Evolutionary conservation across 37 sponge, comb jelly and placozoan species (phyloP), one percentile per base, ranked within the genome.

Genomic region (Diacarnus erythraeanus): DNA sequence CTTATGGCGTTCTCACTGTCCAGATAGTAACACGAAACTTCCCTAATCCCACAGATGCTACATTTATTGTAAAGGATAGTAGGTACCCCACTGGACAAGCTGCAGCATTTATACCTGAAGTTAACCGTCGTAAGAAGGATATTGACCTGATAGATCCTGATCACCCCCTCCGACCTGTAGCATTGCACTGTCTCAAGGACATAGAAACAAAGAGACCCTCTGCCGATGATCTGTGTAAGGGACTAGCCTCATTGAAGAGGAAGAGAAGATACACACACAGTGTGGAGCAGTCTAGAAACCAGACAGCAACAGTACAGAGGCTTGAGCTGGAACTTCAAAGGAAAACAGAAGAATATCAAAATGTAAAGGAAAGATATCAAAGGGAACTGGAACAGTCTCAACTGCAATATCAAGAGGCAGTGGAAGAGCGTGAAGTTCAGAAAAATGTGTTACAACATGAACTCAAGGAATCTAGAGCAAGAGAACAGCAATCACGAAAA

Each of bases 11-110:
- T 1, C 54, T 86, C 22, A 12, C 42, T 17, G 3, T 86, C 27
- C 86, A 86, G 26, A 79, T 86, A 5, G 29, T 86, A 27, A 79
- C 86, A 0, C 27, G 80, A 18, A 69, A 31, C 21, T 72, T 63
- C 60, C 86, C 86, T 23, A 36, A 72, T 33, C 86, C 86, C 20
- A 25, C 6, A 61, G 64, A 61, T 15, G 51, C 51, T 47, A 12
- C 10, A 47, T 6, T 6, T 15, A 15, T 15, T 47, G 51, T 47
- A 15, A 12, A 47, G 12, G n/a, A 38, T 27, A 9, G 8, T 9
- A 56, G 27, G 22, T 34, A 29, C 2, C 57, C 33, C 6, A 54
- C 41, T 0, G 20, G 69, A 31, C 36, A 38, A 47, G 64, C 57
- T 1, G 10, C 12, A 47, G 12, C 12, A 15, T 18, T 18, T 6